Conservation (phyloP, 1,140 invertebrate species). For the Zaprionus ornatus region DNA sequence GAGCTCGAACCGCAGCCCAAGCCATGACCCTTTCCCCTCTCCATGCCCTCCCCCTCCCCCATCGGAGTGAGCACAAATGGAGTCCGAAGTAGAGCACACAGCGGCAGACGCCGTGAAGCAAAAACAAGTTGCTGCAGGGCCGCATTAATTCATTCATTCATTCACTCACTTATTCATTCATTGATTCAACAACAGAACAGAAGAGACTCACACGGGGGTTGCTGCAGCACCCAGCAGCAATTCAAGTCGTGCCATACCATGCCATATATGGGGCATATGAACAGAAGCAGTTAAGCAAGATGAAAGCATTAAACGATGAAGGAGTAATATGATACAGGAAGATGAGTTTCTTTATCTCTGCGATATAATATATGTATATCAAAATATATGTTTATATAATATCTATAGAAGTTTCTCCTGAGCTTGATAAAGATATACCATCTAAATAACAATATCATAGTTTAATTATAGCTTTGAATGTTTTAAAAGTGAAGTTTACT, state of each 20-base stretch:
- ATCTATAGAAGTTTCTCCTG: too few relatives aligned
- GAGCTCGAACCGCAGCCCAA: neutral
- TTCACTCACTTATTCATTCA: constrained; percentile 19
- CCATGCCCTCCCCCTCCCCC: neutral
- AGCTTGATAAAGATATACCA: too few relatives aligned
- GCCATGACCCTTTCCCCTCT: neutral
- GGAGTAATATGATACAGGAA: too few relatives aligned
- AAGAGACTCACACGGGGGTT: constrained; percentile 20
- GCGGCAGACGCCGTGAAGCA: constrained; percentile 6
- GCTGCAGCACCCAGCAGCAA: constrained; percentile 3
- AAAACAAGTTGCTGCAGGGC: constrained; percentile 36
- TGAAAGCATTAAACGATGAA: too few relatives aligned
- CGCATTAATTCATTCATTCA: constrained; percentile 32
- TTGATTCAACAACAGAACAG: constrained; percentile 56
- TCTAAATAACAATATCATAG: too few relatives aligned
- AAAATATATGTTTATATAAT: too few relatives aligned
- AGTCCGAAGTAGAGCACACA: constrained; percentile 16
- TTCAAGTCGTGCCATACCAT: neutral
- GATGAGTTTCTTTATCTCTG: too few relatives aligned
- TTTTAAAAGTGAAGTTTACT: too few relatives aligned
- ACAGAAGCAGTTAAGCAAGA: neutral
- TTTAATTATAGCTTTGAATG: too few relatives aligned
- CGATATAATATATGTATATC: too few relatives aligned
- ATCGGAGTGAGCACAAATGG: constrained; percentile 7
- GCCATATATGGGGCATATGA: neutral